Conservation (phyloP, 2,888 invertebrate species). For the Plagiodera versicolora region DNA sequence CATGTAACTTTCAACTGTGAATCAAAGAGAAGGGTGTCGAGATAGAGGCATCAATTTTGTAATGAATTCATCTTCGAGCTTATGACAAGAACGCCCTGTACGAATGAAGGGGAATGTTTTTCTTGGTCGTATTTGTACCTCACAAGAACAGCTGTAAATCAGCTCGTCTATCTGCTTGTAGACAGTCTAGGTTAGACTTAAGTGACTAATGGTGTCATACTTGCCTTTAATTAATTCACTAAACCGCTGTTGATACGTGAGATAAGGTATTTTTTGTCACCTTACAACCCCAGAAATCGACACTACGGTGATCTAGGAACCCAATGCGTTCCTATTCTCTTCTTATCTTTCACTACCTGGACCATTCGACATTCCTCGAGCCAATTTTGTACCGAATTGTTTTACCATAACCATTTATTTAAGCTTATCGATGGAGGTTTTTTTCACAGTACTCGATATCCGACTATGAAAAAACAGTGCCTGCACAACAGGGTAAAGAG, state of each 20-base stretch:
- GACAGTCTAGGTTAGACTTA: constrained; percentile 44
- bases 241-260: constrained; percentile 48
- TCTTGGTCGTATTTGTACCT: constrained; percentile 27
- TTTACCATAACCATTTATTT: constrained; percentile 15
- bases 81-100: background rate
- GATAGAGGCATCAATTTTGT: too few relatives aligned
- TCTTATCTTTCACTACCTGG: constrained; percentile 15
- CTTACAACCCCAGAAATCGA: background rate
- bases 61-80: too few relatives aligned
- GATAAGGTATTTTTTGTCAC: constrained; percentile 41
- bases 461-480: background rate
- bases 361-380: constrained; percentile 25
- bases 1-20: background rate
- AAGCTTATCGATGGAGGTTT: constrained; percentile 3
- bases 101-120: background rate
- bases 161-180: constrained; percentile 47
- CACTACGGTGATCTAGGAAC: background rate
- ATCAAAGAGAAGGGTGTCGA: too few relatives aligned
- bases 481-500: background rate
- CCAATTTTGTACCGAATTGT: constrained; percentile 16
- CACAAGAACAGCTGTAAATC: constrained; percentile 47
- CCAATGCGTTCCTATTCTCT: constrained; percentile 19
- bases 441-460: background rate
- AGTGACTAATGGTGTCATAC: constrained; percentile 52
- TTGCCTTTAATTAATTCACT: constrained; percentile 52